Evolutionary conservation across 2,113 vertebrate genomes (phyloP).

Genomic region (Nesoenas mayeri): DNA sequence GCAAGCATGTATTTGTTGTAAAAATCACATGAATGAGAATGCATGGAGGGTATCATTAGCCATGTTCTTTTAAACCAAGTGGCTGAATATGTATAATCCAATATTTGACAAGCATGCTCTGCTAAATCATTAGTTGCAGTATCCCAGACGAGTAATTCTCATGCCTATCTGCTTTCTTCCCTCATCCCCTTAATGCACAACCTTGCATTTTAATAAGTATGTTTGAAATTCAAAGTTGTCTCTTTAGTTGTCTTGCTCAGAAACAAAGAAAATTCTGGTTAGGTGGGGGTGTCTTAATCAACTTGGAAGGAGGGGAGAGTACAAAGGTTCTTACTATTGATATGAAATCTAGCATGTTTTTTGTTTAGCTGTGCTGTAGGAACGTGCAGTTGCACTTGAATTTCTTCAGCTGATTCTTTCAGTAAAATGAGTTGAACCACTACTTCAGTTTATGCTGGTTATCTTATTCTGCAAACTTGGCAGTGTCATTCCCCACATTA

Average conservation of each 20-base stretch:
- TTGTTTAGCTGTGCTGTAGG: background rate
- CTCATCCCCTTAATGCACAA: background rate
- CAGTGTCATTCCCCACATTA: background rate
- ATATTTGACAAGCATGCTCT: background rate
- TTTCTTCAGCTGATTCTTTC: background rate
- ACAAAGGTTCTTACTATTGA: background rate
- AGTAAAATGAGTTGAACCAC: background rate
- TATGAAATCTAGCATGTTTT: background rate
- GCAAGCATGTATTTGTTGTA: background rate
- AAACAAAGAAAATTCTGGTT: background rate
- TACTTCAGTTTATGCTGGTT: background rate
- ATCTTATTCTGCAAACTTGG: background rate
- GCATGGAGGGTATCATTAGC: slow-evolving; percentile 6
- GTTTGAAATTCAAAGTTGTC: slow-evolving; percentile 24
- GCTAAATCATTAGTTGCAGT: slow-evolving; percentile 43
- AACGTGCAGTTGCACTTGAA: background rate
- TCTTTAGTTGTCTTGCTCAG: background rate
- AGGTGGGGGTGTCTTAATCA: background rate
- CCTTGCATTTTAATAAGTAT: slow-evolving; percentile 35
- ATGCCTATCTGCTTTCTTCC: background rate
- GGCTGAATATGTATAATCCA: background rate
- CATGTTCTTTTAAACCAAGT: slow-evolving; percentile 15
- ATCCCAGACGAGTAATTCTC: background rate
- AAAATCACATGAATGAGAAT: background rate
- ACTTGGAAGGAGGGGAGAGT: background rate